These are phyloP conservation scores for Thalassarche chlororhynchos DNA, from an alignment of 2,113 vertebrate species.

Conservation along the genomic window DNA sequence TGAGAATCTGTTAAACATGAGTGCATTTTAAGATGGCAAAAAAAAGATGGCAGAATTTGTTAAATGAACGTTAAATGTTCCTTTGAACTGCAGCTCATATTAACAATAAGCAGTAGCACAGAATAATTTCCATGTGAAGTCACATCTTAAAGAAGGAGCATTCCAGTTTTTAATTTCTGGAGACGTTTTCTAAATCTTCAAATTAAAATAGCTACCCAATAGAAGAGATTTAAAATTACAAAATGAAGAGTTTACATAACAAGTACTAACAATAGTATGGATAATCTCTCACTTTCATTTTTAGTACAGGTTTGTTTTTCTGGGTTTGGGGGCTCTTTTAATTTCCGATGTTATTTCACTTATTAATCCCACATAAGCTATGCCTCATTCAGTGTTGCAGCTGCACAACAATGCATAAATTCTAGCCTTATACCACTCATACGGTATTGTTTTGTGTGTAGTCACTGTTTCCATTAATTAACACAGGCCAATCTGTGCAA, in stretches of 20 bases:
- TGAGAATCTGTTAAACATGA: conserved; percentile 51
- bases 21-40: conserved; percentile 21
- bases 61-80: not conserved
- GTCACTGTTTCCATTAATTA: not conserved
- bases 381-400: not conserved
- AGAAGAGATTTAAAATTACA: not conserved
- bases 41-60: conserved; percentile 15
- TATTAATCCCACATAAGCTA: not conserved
- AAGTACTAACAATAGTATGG: not conserved
- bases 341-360: not conserved
- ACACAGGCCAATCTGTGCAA: not conserved
- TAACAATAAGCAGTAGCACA: not conserved
- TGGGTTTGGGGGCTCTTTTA: not conserved
- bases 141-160: not conserved
- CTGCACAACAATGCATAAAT: not conserved
- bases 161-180: not conserved
- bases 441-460: not conserved
- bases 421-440: not conserved
- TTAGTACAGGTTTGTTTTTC: not conserved
- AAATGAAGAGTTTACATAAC: not conserved
- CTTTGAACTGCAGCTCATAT: not conserved
- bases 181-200: not conserved
- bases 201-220: not conserved
- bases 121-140: not conserved
- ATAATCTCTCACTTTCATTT: not conserved